A percentile compares a stretch with the other conserved stretches of the same genome.
Conservation (phyloP, 2,888 invertebrate genomes). For the Agonopterix arenella region DNA sequence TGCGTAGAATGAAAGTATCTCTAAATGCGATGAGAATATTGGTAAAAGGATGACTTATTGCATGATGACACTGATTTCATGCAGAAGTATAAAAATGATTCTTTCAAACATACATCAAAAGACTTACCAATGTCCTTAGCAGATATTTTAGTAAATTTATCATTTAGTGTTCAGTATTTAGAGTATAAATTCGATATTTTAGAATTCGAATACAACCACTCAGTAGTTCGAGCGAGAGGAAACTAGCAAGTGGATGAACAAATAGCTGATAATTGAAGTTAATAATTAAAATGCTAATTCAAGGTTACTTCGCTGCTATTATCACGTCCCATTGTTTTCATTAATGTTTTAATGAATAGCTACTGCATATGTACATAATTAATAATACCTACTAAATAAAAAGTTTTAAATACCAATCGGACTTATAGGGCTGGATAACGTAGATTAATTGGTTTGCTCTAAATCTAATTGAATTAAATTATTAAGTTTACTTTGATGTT, state of each 20-base stretch:
- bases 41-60: conserved; percentile 21
- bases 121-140: conserved; percentile 14
- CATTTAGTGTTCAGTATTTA: neutral
- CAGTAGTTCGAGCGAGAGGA: conserved; percentile 21
- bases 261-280: conserved; percentile 23
- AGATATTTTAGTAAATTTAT: conserved; percentile 2
- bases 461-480: too few relatives aligned
- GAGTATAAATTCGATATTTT: neutral
- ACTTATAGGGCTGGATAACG: too few relatives aligned
- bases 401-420: too few relatives aligned
- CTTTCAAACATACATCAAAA: conserved; percentile 24
- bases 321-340: conserved; percentile 18
- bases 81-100: conserved; percentile 29
- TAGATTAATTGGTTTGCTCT: too few relatives aligned
- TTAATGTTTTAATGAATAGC: neutral
- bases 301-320: conserved; percentile 35
- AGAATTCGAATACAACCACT: conserved; percentile 12
- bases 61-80: conserved; percentile 43
- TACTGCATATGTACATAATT: neutral
- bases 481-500: too few relatives aligned
- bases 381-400: too few relatives aligned
- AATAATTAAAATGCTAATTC: conserved; percentile 44
- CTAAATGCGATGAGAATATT: conserved; percentile 13
- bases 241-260: conserved; percentile 33
- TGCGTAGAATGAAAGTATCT: neutral